Conservation (phyloP, 2,888 invertebrate species). For the Ethmia dodecea region DNA sequence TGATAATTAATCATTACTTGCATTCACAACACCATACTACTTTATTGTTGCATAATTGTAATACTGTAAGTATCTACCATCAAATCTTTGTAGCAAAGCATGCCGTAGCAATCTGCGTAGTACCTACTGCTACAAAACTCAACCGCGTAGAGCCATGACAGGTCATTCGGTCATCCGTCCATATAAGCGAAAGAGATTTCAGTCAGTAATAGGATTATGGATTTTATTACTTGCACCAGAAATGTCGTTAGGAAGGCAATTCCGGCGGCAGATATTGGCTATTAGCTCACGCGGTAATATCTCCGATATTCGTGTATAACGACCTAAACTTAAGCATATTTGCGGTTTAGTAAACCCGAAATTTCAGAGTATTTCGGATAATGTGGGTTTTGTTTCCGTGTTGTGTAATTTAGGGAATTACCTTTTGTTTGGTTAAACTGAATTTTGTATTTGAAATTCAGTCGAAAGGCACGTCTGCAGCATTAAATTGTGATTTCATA, state of each 20-base stretch:
- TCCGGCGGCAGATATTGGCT: constrained; percentile 73
- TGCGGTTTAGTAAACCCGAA: constrained; percentile 32
- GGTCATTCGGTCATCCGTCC: constrained; percentile 31
- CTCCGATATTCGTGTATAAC: constrained; percentile 60
- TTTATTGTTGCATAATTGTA: too few species aligned
- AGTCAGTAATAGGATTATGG: constrained; percentile 62
- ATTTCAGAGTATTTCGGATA: constrained; percentile 8
- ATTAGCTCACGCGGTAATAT: constrained; percentile 66
- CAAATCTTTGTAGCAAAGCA: too few species aligned
- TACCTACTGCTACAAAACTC: too few species aligned
- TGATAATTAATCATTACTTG: too few species aligned
- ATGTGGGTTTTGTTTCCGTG: constrained; percentile 6
- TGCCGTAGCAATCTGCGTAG: too few species aligned
- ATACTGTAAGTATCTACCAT: too few species aligned
- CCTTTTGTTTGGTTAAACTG: too few species aligned
- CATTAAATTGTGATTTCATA: too few species aligned
- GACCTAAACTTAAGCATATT: constrained; percentile 52
- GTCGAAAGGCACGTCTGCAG: too few species aligned
- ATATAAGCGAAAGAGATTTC: constrained; percentile 49
- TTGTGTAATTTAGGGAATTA: not conserved
- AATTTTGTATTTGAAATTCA: too few species aligned
- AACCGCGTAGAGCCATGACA: too few species aligned
- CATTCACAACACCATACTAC: too few species aligned
- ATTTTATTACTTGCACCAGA: constrained; percentile 70
- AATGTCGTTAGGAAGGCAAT: constrained; percentile 75